Conservation (phyloP, 2,113 vertebrate species). For the Nycticorax nycticorax region DNA sequence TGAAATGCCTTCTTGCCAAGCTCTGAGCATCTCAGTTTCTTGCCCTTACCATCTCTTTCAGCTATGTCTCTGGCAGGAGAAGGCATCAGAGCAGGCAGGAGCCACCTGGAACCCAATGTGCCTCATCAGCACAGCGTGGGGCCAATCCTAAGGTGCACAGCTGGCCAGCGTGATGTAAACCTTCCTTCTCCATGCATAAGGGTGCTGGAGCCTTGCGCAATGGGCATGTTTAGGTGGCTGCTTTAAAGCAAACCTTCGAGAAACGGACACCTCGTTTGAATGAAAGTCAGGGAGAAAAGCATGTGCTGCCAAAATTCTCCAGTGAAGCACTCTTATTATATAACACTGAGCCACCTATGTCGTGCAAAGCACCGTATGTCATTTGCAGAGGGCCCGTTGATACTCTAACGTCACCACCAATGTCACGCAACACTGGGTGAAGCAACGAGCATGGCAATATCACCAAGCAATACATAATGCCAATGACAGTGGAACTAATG, state of each 20-base stretch:
- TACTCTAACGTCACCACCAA: slow-evolving; percentile 13
- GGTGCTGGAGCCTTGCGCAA: background rate
- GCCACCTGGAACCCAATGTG: background rate
- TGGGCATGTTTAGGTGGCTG: background rate
- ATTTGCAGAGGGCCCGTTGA: background rate
- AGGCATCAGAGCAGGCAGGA: background rate
- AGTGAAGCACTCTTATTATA: slow-evolving; percentile 8
- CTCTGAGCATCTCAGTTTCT: background rate
- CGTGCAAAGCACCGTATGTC: slow-evolving; percentile 11
- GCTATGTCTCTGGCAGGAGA: background rate
- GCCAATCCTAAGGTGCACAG: background rate
- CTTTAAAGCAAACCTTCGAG: background rate
- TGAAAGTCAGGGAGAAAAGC: background rate
- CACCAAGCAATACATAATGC: slow-evolving; percentile 57
- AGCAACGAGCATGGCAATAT: background rate
- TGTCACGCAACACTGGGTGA: slow-evolving; percentile 53
- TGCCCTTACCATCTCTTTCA: background rate
- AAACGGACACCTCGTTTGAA: background rate
- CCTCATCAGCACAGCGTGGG: background rate
- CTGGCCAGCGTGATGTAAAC: background rate
- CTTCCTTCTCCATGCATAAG: background rate
- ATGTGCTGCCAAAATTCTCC: background rate
- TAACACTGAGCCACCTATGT: slow-evolving; percentile 2
- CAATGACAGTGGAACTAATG: slow-evolving; percentile 73
- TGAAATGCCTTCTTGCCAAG: background rate